Percentiles rank a stretch among this genome's conserved stretches.
Conservation (phyloP, 2,888 invertebrate species). For the Ochropleura plecta region DNA sequence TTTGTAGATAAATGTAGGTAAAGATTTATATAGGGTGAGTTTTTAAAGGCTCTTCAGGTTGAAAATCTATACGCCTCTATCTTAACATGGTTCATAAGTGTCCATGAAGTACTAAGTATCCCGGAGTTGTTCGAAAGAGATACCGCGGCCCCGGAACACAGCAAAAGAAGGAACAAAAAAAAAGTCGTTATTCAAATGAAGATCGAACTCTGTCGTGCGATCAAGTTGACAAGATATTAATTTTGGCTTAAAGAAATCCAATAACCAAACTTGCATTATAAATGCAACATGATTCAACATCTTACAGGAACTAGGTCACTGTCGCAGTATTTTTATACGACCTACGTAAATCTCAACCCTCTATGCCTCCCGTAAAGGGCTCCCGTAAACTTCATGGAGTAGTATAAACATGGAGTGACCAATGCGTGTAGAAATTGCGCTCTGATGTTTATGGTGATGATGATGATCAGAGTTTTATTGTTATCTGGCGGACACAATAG, state of each 20-base stretch:
- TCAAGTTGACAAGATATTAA: not conserved
- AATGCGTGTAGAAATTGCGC: not conserved
- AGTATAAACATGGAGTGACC: constrained; percentile 16
- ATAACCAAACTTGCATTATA: constrained; percentile 21
- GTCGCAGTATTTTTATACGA: constrained; percentile 54
- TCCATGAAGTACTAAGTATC: too few species aligned
- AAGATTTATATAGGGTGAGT: not conserved
- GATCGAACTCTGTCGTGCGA: too few species aligned
- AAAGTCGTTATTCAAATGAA: too few species aligned
- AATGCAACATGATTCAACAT: constrained; percentile 19
- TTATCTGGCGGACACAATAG: not conserved
- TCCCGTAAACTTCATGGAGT: constrained; percentile 3
- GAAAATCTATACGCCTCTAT: not conserved
- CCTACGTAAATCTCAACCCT: constrained; percentile 52
- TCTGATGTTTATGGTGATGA: not conserved
- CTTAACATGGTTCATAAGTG: too few species aligned
- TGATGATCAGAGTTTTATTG: not conserved
- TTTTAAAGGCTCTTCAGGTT: not conserved
- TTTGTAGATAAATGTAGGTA: too few species aligned
- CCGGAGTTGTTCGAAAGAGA: too few species aligned
- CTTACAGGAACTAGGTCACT: constrained; percentile 41
- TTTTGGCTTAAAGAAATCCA: constrained; percentile 21
- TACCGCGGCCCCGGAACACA: too few species aligned
- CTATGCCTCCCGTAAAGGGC: constrained; percentile 30
- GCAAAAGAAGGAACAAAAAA: too few species aligned